Base-by-base conservation (phyloP, 2,888 invertebrate genomes). In the Drosophila greeni region DNA sequence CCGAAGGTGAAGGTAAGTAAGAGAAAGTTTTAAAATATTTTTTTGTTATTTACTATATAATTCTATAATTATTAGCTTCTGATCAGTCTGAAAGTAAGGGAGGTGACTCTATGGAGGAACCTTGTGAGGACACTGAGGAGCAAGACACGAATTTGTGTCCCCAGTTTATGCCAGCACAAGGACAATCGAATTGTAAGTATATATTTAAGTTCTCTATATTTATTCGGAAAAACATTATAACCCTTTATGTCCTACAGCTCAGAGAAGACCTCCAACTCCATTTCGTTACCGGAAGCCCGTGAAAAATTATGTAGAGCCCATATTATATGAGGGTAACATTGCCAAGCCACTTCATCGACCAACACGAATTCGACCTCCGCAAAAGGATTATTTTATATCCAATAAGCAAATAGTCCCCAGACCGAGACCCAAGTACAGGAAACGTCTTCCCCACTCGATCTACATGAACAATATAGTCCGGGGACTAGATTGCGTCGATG, bases 241-340 rank as follows among this genome's bases (percentile, higher is more conserved):
- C 2, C 5, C 2, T 7, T 3, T 0, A 14, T 14, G 9, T 12
- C 14, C 33, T 33, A 5, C 14, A 45, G 79, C 39, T 4, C 59
- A 60, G 1, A 23, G 57, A 31, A 55, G 64, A 24, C 42, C 31
- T 0, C 16, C 37, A 18, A 36, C 53, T 0, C 2, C 43, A 1
- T 14, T 34, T 5, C 71, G 75, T 1, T 62, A 34, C 20, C 78
- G 81, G 0, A 80, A 82, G 11, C 69, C 75, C 2, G 40, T 73
- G n/a, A 84, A 84, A 34, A 81, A 75, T 72, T 81, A 81, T 47
- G 72, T 72, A n/a, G 81, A 81, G 7, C 85, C 81, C 33, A 81
- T 81, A 29, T 48, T 82, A 0, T 85, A 75, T 23, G 81, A 81
- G 45, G 84, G 82, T 0, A 61, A 70, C 26, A 67, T 84, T 36